These are phyloP conservation scores for Agriopis marginaria DNA, from an alignment of 2,888 invertebrate genomes.

Conservation along the genomic window DNA sequence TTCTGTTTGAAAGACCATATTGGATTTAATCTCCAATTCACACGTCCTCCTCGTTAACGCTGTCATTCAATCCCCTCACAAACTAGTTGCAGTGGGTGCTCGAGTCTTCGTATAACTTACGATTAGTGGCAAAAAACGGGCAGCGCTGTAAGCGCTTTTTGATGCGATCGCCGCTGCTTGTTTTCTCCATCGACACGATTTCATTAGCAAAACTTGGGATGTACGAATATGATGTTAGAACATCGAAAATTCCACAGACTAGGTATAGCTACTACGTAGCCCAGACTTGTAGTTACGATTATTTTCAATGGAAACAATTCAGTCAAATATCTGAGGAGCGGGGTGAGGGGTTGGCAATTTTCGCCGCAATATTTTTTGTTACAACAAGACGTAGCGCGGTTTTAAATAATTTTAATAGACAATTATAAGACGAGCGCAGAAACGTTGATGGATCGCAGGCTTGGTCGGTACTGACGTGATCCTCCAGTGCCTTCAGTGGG, in stretches of 20 bases:
- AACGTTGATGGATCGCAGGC: too few species aligned
- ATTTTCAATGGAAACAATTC: too few species aligned
- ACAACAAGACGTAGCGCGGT: too few species aligned
- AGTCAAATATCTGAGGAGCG: too few species aligned
- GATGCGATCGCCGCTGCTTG: slow-evolving; percentile 70
- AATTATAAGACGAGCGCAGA: too few species aligned
- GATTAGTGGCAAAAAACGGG: slow-evolving; percentile 72
- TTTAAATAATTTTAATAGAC: too few species aligned
- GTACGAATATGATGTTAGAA: slow-evolving; percentile 54
- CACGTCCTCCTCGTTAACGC: slow-evolving; percentile 43
- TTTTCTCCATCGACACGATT: slow-evolving; percentile 71
- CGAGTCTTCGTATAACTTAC: slow-evolving; percentile 65
- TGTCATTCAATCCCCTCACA: slow-evolving; percentile 48
- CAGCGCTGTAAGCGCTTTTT: slow-evolving; percentile 73
- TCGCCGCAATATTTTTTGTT: too few species aligned
- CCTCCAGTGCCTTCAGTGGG: too few species aligned
- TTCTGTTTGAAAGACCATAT: slow-evolving; percentile 22
- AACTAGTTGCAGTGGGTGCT: slow-evolving; percentile 48
- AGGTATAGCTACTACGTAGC: too few species aligned
- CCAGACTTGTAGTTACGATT: too few species aligned
- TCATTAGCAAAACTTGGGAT: slow-evolving; percentile 68
- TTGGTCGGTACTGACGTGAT: too few species aligned
- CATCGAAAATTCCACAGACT: background rate
- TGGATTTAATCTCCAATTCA: slow-evolving; percentile 37
- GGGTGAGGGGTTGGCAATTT: too few species aligned